Percentiles rank a stretch among this genome's conserved stretches.
These are phyloP conservation scores for Lagorchestes hirsutus DNA, from an alignment of 2,797 vertebrate species.

Conservation along the genomic window DNA sequence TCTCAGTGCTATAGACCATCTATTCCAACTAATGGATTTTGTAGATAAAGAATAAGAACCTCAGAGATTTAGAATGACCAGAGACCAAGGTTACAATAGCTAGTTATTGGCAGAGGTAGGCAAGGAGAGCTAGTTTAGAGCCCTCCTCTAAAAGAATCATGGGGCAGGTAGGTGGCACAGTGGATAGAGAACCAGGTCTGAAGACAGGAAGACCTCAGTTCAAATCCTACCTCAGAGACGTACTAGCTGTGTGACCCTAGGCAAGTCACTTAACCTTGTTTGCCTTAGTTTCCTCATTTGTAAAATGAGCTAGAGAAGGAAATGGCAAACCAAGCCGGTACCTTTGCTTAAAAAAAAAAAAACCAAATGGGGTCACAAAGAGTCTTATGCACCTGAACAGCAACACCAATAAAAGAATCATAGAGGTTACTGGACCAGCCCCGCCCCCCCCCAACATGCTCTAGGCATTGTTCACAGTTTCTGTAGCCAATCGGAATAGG, in stretches of 20 bases:
- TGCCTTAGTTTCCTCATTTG: neutral
- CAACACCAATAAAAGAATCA: neutral
- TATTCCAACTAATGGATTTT: neutral
- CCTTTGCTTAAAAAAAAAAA: neutral
- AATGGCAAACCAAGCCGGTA: neutral
- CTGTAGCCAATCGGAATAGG: neutral
- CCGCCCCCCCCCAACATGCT: rapidly evolving
- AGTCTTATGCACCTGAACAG: neutral
- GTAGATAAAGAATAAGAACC: neutral
- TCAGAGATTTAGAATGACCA: neutral
- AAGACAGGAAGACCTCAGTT: too few species aligned
- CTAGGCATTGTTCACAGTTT: neutral
- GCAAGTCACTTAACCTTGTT: neutral
- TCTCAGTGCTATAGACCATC: neutral
- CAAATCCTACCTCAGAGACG: too few species aligned
- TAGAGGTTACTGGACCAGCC: neutral
- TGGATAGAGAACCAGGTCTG: too few species aligned
- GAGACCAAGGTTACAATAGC: neutral
- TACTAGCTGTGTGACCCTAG: neutral
- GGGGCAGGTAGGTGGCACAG: too few species aligned
- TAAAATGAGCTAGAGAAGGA: neutral
- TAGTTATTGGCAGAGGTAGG: neutral
- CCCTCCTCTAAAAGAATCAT: neutral
- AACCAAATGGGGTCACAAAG: neutral
- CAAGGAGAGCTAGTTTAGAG: neutral